Evolutionary conservation across 2,113 vertebrate species (phyloP).

Genomic region (Sander lucioperca): DNA sequence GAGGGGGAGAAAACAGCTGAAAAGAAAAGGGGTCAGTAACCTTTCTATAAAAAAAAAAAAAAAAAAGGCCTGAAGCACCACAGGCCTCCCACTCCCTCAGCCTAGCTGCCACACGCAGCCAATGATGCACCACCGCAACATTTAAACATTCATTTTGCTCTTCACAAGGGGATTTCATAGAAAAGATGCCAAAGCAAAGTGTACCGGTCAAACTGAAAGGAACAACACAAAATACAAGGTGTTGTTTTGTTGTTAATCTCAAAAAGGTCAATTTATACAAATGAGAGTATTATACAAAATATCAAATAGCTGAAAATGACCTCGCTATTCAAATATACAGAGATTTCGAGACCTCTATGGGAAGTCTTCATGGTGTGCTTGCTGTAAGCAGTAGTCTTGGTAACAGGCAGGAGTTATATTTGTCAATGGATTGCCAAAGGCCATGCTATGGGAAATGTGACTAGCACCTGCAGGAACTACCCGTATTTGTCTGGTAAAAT

Average conservation of each 20-base stretch:
- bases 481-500: conserved; percentile 17
- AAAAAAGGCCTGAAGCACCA: conserved; percentile 1
- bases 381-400: neutral
- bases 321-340: neutral
- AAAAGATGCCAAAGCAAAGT: neutral
- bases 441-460: conserved; percentile 15
- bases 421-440: conserved; percentile 37
- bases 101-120: neutral
- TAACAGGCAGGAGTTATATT: conserved; percentile 58
- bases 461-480: neutral
- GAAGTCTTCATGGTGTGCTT: neutral
- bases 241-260: neutral
- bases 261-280: neutral
- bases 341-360: neutral
- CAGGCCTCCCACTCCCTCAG: neutral
- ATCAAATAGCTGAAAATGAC: neutral
- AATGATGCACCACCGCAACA: neutral
- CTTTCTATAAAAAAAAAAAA: neutral
- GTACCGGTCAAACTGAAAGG: neutral
- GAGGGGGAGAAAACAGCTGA: neutral
- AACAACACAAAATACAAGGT: neutral
- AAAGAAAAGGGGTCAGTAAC: conserved; percentile 32
- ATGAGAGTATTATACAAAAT: neutral
- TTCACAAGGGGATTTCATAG: neutral
- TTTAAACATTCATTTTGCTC: neutral